phyloP scores from a whole-genome alignment of 1,140 invertebrate genomes.

The Grapholita molesta region DNA sequence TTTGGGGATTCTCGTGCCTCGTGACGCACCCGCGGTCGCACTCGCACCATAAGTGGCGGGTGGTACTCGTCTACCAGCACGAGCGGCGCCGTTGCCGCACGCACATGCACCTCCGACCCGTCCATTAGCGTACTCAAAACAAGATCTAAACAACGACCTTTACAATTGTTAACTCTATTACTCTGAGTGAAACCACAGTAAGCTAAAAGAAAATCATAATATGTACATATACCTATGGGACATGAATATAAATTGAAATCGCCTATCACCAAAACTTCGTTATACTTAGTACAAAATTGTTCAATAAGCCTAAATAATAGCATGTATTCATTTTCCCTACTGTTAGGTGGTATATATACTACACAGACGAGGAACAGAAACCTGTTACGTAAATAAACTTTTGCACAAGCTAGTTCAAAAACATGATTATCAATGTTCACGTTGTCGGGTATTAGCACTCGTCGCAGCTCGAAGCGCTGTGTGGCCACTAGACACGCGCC shows the following conservation, averaged over 20 bases:
- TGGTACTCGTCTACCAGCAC: background rate
- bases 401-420: background rate
- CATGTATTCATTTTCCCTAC: background rate
- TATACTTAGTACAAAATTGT: background rate
- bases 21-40: background rate
- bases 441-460: background rate
- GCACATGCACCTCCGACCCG: background rate
- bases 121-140: background rate
- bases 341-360: background rate
- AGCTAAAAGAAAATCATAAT: background rate
- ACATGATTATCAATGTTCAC: background rate
- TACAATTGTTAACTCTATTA: background rate
- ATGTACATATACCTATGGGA: background rate
- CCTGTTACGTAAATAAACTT: background rate
- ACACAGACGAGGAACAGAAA: background rate
- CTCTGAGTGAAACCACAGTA: background rate
- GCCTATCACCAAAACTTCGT: background rate
- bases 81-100: background rate
- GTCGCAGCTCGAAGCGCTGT: background rate
- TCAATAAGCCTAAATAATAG: background rate
- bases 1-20: background rate
- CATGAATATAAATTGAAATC: constrained; percentile 1
- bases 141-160: background rate
- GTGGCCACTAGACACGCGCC: background rate
- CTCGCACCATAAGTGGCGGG: background rate